Base-by-base conservation (phyloP, 2,888 invertebrate species). In the Eristalis intricaria region DNA sequence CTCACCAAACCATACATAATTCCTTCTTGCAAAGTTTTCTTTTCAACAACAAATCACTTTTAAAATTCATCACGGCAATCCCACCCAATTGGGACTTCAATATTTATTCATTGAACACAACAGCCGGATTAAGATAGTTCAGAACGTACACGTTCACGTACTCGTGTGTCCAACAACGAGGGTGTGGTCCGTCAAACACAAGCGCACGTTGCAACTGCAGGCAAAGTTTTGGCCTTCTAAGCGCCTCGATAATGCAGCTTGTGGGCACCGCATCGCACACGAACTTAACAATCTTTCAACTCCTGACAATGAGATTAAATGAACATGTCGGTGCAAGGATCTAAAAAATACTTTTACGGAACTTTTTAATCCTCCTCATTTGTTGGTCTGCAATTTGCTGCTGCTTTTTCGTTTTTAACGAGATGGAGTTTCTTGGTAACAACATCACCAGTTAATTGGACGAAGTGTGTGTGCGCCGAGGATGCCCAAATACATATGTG, bases 211-310 rank as follows among this genome's bases (percentile, higher is more conserved):
- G 11, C 60, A 23, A 23, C 60, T 26, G 26, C 23, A 60, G 4
- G 23, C 5, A 26, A 60, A 60, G 13, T 29, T 60, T 60, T 50
- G n/a, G n/a, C 50, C 2, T 50, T 50, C 4, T 7, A 8, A 50
- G 50, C 22, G 15, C 29, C 32, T 22, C 32, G 35, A 58, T 15
- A 58, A 35, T 22, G 13, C 35, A 19, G 32, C 22, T 69, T 32
- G n/a, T 35, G 29, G 32, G 22, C 32, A 19, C 11, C 43, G 43
- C n/a, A 19, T 29, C 43, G 26, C n/a, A 68, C 10, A n/a, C 13
- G 29, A 68, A 50, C 32, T 56, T 56, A 32, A 56, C 11, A 56
- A 56, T 69, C 32, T 23, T 35, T 69, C 58, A 69, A 23, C 11
- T 69, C 29, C 22, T 15, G 35, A 69, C 35, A 23, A 58, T 58